Conservation (phyloP, 2,888 invertebrate genomes). For the Coelinius sp. region DNA sequence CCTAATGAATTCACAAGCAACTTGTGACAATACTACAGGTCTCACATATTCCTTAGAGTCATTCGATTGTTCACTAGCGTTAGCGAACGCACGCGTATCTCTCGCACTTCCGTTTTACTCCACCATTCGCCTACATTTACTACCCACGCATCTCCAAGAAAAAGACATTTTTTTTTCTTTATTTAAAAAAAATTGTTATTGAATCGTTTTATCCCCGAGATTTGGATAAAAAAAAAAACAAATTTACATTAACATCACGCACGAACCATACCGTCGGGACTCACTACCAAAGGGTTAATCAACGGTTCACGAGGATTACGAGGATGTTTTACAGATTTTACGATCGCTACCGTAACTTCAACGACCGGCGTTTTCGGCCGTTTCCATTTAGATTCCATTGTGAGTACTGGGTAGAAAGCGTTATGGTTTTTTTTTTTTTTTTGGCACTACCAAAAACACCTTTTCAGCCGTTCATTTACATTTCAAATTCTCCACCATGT, state of each 20-base stretch:
- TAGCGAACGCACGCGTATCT: slow-evolving; percentile 18
- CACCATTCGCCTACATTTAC: not conserved
- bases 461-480: slow-evolving; percentile 9
- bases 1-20: slow-evolving; percentile 35
- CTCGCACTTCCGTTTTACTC: slow-evolving; percentile 4
- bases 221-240: not conserved
- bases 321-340: slow-evolving; percentile 68
- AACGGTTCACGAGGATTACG: slow-evolving; percentile 36
- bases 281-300: slow-evolving; percentile 28
- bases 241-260: slow-evolving; percentile 27
- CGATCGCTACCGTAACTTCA: slow-evolving; percentile 70
- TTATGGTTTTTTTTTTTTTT: not conserved
- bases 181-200: not conserved
- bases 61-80: slow-evolving; percentile 30
- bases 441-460: not conserved
- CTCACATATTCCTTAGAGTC: not conserved
- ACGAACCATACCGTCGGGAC: not conserved
- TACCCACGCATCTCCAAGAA: no score
- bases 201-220: not conserved
- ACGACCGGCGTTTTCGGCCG: slow-evolving; percentile 59
- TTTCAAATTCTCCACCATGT: not conserved
- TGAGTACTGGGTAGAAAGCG: slow-evolving; percentile 54
- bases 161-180: no score
- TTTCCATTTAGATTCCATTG: slow-evolving; percentile 67
- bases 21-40: slow-evolving; percentile 3